A percentile compares a stretch with the other conserved stretches of the same genome.
Evolutionary conservation across 1,140 invertebrate species (phyloP).

Genomic region (Schlechtendalia chinensis): DNA sequence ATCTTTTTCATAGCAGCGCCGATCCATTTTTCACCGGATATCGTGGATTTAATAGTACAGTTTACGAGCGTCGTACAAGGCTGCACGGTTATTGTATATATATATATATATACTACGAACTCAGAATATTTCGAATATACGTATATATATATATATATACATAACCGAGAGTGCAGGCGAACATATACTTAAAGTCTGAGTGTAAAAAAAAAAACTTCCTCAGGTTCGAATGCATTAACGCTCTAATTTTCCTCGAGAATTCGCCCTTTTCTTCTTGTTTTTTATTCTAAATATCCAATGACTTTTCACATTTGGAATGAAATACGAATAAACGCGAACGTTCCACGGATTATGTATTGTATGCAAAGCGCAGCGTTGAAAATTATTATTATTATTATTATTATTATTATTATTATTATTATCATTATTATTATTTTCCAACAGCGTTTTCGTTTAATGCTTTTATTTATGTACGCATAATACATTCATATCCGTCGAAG

Average conservation of each 20-base stretch:
- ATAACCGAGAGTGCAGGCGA: not conserved
- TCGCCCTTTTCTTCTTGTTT: not conserved
- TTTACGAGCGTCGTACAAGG: conserved; percentile 25
- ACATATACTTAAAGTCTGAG: not conserved
- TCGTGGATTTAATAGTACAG: conserved; percentile 26
- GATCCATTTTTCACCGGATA: conserved; percentile 39
- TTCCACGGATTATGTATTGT: no score
- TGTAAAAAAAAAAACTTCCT: not conserved
- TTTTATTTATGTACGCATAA: no score
- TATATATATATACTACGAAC: not conserved
- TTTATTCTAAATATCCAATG: not conserved
- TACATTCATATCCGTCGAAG: no score
- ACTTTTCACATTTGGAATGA: not conserved
- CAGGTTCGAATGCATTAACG: conserved; percentile 11
- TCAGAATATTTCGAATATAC: not conserved
- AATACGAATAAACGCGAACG: not conserved
- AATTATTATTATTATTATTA: no score
- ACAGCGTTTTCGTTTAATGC: not conserved
- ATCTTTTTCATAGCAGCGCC: conserved; percentile 15
- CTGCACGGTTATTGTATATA: not conserved
- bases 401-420: no score
- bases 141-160: no score
- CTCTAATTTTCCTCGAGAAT: conserved; percentile 1
- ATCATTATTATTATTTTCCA: no score
- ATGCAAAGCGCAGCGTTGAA: no score